These are phyloP conservation scores for Drosophila leontia DNA, from an alignment of 1,140 invertebrate species.

Conservation along the genomic window DNA sequence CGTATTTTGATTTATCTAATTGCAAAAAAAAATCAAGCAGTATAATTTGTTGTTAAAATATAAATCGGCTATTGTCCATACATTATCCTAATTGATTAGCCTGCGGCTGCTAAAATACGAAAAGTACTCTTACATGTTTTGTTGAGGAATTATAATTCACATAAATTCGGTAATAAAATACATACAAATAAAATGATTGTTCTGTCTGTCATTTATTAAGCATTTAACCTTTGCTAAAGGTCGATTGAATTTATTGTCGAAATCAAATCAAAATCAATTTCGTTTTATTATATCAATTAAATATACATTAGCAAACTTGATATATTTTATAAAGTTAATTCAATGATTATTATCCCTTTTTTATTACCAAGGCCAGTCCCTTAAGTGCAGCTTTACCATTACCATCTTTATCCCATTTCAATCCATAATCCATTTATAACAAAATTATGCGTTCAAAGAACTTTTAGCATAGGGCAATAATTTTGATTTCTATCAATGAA, in stretches of 20 bases:
- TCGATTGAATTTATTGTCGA: neutral
- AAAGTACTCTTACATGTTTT: neutral
- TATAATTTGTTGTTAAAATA: neutral
- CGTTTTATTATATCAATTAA: neutral
- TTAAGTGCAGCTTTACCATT: neutral
- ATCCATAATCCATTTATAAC: slow-evolving; percentile 1
- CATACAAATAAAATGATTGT: neutral
- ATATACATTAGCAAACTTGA: too few species aligned
- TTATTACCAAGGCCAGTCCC: neutral
- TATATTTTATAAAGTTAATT: neutral
- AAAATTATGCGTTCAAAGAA: slow-evolving; percentile 35
- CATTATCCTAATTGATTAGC: slow-evolving; percentile 1
- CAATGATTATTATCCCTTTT: neutral
- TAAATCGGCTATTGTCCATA: neutral
- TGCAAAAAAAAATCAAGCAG: neutral
- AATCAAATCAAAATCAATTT: neutral
- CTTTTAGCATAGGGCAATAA: slow-evolving; percentile 19
- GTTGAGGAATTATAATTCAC: neutral
- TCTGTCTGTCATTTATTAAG: neutral
- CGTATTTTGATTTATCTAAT: neutral
- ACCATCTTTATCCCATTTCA: neutral
- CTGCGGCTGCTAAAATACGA: neutral
- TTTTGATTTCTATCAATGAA: slow-evolving; percentile 74
- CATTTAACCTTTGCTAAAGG: too few species aligned
- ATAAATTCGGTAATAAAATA: neutral